Percentiles rank a stretch among this genome's conserved stretches.
Conservation (phyloP, 2,888 invertebrate species). For the Leucoma salicis region DNA sequence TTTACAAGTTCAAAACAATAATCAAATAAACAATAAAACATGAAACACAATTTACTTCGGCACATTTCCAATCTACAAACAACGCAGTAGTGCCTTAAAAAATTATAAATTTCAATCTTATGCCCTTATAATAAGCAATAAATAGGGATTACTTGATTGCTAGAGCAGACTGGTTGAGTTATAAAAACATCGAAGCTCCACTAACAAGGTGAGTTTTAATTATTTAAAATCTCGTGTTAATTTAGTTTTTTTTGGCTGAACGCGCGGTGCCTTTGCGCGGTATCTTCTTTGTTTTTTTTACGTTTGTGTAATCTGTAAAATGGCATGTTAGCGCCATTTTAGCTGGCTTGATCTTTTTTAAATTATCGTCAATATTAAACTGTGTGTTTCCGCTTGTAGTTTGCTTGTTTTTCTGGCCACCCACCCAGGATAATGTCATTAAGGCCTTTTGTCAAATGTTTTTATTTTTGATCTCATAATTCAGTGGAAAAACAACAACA, state of each 20-base stretch:
- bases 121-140: constrained; percentile 2
- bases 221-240: constrained; percentile 75
- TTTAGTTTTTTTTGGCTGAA: constrained; percentile 60
- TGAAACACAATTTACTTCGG: constrained; percentile 58
- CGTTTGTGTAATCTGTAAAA: constrained; percentile 76
- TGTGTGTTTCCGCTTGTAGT: constrained; percentile 58
- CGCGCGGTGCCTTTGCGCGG: constrained; percentile 60
- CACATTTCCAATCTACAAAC: constrained; percentile 46
- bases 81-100: background rate
- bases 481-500: no score
- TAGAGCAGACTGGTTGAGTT: constrained; percentile 21
- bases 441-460: constrained; percentile 3
- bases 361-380: constrained; percentile 64
- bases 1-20: constrained; percentile 41
- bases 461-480: no score
- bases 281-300: constrained; percentile 56
- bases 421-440: constrained; percentile 23
- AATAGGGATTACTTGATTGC: background rate
- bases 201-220: constrained; percentile 78
- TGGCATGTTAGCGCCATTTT: constrained; percentile 74
- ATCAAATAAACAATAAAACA: constrained; percentile 75
- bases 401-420: constrained; percentile 42
- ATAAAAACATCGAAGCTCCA: constrained; percentile 58
- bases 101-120: constrained; percentile 7
- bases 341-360: constrained; percentile 54